Conservation (phyloP, 2,113 vertebrate species). For the Pseudorectes ferrugineus region DNA sequence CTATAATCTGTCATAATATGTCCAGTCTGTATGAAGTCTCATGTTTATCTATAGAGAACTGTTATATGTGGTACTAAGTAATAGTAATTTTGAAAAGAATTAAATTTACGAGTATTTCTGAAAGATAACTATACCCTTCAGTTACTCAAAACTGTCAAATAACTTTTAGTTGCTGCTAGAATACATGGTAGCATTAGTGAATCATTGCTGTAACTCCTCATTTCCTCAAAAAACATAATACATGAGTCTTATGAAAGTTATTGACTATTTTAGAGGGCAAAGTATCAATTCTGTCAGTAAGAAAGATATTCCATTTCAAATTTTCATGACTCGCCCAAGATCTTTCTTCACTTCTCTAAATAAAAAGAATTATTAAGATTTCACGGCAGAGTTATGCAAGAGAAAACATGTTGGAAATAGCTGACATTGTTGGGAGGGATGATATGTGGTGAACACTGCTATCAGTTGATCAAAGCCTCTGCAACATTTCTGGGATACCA, state of each 20-base stretch:
- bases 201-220: not conserved
- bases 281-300: not conserved
- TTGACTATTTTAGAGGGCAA: not conserved
- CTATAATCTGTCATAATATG: not conserved
- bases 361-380: not conserved
- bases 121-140: not conserved
- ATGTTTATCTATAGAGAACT: not conserved
- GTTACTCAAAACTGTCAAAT: not conserved
- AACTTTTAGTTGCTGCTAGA: not conserved
- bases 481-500: not conserved
- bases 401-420: not conserved
- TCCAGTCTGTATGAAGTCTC: not conserved
- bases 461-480: slow-evolving; percentile 1
- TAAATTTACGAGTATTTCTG: not conserved
- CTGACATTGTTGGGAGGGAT: not conserved
- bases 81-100: not conserved
- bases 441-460: not conserved
- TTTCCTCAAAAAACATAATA: not conserved
- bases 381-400: not conserved
- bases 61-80: not conserved
- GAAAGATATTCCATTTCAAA: not conserved
- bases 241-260: not conserved
- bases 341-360: not conserved
- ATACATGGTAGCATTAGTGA: not conserved
- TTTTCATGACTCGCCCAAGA: not conserved